phyloP scores from a whole-genome alignment of 2,113 vertebrate genomes.

The Carassius gibelio region DNA sequence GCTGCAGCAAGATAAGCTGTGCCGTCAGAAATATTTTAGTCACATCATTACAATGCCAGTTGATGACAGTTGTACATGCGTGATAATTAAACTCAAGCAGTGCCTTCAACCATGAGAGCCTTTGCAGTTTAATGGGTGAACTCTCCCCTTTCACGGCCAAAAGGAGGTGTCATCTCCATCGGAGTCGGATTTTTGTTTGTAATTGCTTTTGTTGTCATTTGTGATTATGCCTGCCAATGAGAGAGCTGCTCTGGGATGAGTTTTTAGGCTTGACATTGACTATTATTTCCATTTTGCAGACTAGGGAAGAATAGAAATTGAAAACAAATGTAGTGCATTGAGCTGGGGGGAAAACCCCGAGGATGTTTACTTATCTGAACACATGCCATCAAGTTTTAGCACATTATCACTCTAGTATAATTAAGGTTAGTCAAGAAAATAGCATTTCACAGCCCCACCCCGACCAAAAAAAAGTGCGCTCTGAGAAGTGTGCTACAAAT shows the following conservation, averaged over 20 bases:
- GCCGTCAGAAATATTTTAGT: constrained; percentile 1
- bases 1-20: neutral
- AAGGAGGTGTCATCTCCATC: neutral
- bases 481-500: constrained; percentile 17
- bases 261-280: neutral
- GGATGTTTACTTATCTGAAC: neutral
- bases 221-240: neutral
- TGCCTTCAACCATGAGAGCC: neutral
- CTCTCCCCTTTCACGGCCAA: neutral
- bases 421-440: neutral
- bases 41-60: neutral
- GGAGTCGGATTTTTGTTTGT: constrained; percentile 7
- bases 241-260: neutral
- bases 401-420: neutral
- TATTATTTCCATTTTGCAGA: neutral
- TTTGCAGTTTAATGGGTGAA: constrained; percentile 5
- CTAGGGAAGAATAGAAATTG: neutral
- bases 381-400: neutral
- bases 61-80: neutral
- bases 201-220: constrained; percentile 7
- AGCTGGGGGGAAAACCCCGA: neutral
- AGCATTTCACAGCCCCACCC: neutral
- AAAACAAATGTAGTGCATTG: neutral
- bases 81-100: constrained; percentile 32
- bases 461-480: neutral